A percentile compares a stretch with the other conserved stretches of the same genome.
These are phyloP conservation scores for Bombyx mori DNA, from an alignment of 1,140 invertebrate species.

Conservation along the genomic window ASM3026992v2 NC_085108.1:7238001-7238500, in stretches of 20 bases:
- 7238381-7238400: too few relatives aligned
- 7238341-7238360: background rate
- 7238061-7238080: too few relatives aligned
- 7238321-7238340: background rate
- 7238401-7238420: too few relatives aligned
- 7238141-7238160: too few relatives aligned
- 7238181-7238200: background rate
- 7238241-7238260: background rate
- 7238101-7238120: too few relatives aligned
- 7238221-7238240: conserved; percentile 4
- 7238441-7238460: background rate
- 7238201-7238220: background rate
- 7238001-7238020: too few relatives aligned
- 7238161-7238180: background rate
- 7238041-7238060: too few relatives aligned
- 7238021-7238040: too few relatives aligned
- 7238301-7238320: background rate
- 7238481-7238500: background rate
- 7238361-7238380: background rate
- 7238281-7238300: background rate
- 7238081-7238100: too few relatives aligned
- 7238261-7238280: background rate
- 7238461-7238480: background rate
- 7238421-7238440: background rate
- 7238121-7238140: too few relatives aligned